Evolutionary conservation across 1,140 invertebrate species (phyloP), one percentile per base, ranked within the genome.

Genomic region (Protaetia brevitarsis): DNA sequence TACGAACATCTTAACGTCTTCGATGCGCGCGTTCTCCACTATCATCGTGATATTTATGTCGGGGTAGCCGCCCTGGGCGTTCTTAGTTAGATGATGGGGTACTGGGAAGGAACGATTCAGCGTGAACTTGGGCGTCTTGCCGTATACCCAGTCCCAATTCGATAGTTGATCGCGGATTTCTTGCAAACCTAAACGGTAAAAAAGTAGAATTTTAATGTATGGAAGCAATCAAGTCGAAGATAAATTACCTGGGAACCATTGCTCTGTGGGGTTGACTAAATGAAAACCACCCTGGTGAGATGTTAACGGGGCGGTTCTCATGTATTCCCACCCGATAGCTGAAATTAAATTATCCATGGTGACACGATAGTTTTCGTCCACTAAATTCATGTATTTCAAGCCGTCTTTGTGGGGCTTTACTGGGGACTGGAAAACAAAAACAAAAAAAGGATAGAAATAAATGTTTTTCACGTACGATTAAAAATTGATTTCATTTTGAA

Each of bases 121-220:
- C 0, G 84, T 86, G 78, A 97, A 97, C 72, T 87, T 86, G 0
- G 95, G 95, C 0, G 94, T 93, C 75, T 87, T 89, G n/a, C 92
- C 95, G 79, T 85, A 95, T 60, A 86, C 86, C 94, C 94, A 97
- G 57, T 93, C 85, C 94, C 94, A 97, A 11, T 86, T 88, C 66
- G 81, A 75, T 23, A 95, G 86, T 66, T 89, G 85, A 37, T 84
- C 76, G 37, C 83, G 82, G 64, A 92, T 83, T 45, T 84, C 81
- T 1, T 76, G 78, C 8, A 96, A 82, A 71, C 91, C 90, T 89
- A 73, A 31, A 75, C 79, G 72, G 65, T 34, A n/a, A 7, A 34
- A 34, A 7, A 7, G 31, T 7, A 7, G 31, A 7, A 34, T 34
- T 34, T 34, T 34, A 34, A 7, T 7, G n/a, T 34, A 34, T 34